Conservation (phyloP, 2,888 invertebrate genomes). For the Pterobdella sp. region DNA sequence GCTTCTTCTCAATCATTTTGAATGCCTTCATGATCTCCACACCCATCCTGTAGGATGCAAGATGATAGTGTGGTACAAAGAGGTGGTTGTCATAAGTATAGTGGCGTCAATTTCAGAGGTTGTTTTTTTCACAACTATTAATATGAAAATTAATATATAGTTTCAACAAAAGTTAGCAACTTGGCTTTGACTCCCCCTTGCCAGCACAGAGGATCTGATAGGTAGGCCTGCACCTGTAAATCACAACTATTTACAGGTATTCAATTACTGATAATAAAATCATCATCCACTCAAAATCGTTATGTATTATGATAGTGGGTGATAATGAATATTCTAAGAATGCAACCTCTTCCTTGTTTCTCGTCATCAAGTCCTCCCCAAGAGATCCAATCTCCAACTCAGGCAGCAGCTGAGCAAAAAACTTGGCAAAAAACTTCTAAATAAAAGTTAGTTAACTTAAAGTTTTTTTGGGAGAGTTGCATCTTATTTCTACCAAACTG, state of each 20-base stretch:
- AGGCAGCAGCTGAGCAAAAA: background rate
- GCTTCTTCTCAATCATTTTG: background rate
- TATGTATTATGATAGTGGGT: no score
- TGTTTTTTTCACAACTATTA: no score
- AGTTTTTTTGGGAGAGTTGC: background rate
- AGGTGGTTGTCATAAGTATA: no score
- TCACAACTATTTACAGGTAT: background rate
- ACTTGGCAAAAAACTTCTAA: background rate
- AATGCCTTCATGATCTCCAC: background rate
- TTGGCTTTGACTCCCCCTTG: background rate
- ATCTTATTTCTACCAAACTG: background rate
- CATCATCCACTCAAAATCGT: background rate
- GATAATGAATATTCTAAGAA: no score
- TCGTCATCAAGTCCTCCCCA: background rate
- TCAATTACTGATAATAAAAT: no score
- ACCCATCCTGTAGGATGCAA: constrained; percentile 2
- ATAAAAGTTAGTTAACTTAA: background rate
- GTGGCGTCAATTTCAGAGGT: no score
- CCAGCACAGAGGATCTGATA: background rate
- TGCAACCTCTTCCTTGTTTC: background rate
- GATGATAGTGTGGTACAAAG: no score
- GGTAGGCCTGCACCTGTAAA: background rate
- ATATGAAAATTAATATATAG: no score
- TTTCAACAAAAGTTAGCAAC: background rate
- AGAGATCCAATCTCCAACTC: background rate